A percentile compares a stretch with the other conserved stretches of the same genome.
These are phyloP conservation scores for Melanotaenia trifasciata DNA, from an alignment of 2,797 vertebrate genomes.

Conservation along the genomic window DNA sequence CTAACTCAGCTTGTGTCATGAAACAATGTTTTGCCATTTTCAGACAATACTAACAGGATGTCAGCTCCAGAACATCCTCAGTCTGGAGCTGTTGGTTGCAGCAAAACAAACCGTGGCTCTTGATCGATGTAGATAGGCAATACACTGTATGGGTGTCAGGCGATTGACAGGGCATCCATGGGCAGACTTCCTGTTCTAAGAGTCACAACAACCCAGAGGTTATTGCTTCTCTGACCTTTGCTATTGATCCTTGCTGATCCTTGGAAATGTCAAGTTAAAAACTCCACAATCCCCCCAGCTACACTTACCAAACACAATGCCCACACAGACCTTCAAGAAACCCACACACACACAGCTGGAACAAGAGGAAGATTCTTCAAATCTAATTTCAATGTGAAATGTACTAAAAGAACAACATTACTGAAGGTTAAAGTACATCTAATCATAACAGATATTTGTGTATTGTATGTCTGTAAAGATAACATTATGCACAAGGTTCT, in stretches of 20 bases:
- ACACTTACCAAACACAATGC: conserved; percentile 40
- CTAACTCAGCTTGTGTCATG: neutral
- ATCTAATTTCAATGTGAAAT: conserved; percentile 59
- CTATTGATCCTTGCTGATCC: conserved; percentile 73
- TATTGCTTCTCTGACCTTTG: conserved; percentile 72
- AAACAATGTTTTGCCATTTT: neutral
- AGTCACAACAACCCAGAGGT: conserved; percentile 55
- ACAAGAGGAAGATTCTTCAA: conserved; percentile 26
- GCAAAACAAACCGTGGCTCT: neutral
- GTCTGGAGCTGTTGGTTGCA: neutral
- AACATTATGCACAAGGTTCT: conserved; percentile 52
- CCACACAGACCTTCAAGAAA: conserved; percentile 12
- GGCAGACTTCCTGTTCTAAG: conserved; percentile 41
- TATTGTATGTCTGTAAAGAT: conserved; percentile 48
- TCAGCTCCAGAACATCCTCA: conserved; percentile 3
- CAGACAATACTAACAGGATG: conserved; percentile 1
- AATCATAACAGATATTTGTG: conserved; percentile 68
- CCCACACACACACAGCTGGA: neutral
- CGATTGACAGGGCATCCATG: conserved; percentile 15
- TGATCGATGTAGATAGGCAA: conserved; percentile 20
- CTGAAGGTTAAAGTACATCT: conserved; percentile 59
- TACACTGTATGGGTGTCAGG: conserved; percentile 4
- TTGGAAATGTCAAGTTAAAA: conserved; percentile 73
- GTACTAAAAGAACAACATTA: conserved; percentile 70
- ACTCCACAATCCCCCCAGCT: conserved; percentile 30